Evolutionary conservation across 53 echinoderm and acorn worm genomes (phyloP).

Genomic region (Astropecten irregularis): DNA sequence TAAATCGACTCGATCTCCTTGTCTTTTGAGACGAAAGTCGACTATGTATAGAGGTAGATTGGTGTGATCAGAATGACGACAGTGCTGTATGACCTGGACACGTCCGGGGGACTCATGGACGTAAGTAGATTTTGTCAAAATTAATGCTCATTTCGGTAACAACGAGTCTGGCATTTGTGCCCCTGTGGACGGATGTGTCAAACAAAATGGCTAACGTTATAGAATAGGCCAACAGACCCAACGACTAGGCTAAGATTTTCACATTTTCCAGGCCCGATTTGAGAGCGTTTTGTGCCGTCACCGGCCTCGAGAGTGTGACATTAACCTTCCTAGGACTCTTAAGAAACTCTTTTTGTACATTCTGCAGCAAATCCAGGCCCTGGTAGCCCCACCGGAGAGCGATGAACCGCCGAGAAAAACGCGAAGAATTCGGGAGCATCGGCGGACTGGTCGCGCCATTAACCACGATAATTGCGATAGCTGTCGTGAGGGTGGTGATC

Average conservation of each 20-base stretch:
- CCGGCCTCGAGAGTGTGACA: too few species aligned
- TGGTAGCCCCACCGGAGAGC: constrained; percentile 93
- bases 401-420: constrained; percentile 91
- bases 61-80: constrained; percentile 68
- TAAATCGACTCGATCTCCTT: neutral
- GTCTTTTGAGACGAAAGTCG: neutral
- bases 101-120: constrained; percentile 96
- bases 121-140: constrained; percentile 62
- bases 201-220: constrained; percentile 15
- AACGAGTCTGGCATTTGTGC: too few species aligned
- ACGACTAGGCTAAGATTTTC: too few species aligned
- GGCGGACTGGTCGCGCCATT: constrained; percentile 80
- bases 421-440: constrained; percentile 73
- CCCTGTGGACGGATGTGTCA: neutral
- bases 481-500: constrained; percentile 93
- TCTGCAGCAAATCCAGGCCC: constrained; percentile 88
- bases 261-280: too few species aligned
- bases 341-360: too few species aligned
- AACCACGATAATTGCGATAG: constrained; percentile 97
- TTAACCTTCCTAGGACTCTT: too few species aligned
- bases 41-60: neutral
- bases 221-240: too few species aligned
- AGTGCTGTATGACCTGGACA: constrained; percentile 95
- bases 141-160: too few species aligned
- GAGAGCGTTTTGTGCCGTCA: too few species aligned